These are phyloP conservation scores for Macrotis lagotis DNA, from an alignment of 2,113 vertebrate genomes.

Conservation along the genomic window DNA sequence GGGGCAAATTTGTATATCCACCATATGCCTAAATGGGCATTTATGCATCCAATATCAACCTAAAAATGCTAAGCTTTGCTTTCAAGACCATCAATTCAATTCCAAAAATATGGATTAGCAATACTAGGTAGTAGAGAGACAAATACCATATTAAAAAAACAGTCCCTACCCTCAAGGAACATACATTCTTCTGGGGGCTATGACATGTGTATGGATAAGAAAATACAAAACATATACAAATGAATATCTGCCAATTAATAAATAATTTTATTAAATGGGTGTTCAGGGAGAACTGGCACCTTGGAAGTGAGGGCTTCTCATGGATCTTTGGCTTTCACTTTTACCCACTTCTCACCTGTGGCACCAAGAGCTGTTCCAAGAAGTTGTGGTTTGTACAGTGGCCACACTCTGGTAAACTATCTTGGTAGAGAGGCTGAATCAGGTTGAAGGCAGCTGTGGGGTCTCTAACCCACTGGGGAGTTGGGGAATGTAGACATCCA, in stretches of 20 bases:
- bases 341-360: no score
- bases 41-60: conserved; percentile 25
- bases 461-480: background rate
- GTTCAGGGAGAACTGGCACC: background rate
- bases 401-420: no score
- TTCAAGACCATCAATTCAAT: conserved; percentile 53
- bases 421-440: no score
- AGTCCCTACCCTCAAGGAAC: background rate
- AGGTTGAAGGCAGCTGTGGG: background rate
- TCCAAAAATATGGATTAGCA: background rate
- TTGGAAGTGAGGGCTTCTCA: no score
- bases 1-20: conserved; percentile 6
- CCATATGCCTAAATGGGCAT: conserved; percentile 55
- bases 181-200: background rate
- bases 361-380: no score
- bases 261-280: background rate
- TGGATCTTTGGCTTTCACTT: no score
- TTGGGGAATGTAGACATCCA: background rate
- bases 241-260: background rate
- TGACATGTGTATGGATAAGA: background rate
- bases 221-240: background rate
- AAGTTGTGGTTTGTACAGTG: no score
- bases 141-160: background rate
- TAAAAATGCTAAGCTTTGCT: background rate
- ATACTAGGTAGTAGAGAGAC: background rate